Evolutionary conservation across 2,888 invertebrate species (phyloP).

Genomic region (Bellardia bayeri): DNA sequence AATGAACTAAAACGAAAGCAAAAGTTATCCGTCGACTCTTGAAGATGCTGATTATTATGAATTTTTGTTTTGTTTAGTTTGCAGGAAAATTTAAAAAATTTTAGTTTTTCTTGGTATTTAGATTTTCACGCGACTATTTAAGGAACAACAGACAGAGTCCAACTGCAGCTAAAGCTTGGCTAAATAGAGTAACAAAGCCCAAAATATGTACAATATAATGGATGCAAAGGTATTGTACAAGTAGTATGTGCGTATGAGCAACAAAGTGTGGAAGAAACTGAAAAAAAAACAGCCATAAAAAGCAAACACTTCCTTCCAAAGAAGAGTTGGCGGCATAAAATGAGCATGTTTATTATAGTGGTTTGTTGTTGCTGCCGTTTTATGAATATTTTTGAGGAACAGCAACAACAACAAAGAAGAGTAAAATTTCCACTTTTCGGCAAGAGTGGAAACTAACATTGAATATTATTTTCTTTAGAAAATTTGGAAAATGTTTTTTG

Average conservation of each 20-base stretch:
- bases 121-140: conserved; percentile 58
- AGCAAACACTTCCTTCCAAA: conserved; percentile 44
- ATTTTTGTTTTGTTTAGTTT: neutral
- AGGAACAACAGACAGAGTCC: conserved; percentile 63
- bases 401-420: neutral
- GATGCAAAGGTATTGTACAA: neutral
- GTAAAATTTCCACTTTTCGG: neutral
- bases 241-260: conserved; percentile 24
- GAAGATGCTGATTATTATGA: neutral
- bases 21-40: conserved; percentile 56
- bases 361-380: neutral
- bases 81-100: neutral
- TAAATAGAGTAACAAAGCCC: conserved; percentile 57
- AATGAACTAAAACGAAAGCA: conserved; percentile 68
- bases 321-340: conserved; percentile 58
- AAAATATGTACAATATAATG: conserved; percentile 14
- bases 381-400: conserved; percentile 4
- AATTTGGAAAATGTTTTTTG: neutral
- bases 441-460: neutral
- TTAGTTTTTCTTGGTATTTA: neutral
- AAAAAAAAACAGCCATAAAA: neutral
- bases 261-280: conserved; percentile 38
- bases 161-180: conserved; percentile 56
- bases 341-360: conserved; percentile 28
- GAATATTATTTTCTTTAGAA: neutral